Evolutionary conservation across 2,797 vertebrate genomes (phyloP).

Genomic region (Crax fasciolata): DNA sequence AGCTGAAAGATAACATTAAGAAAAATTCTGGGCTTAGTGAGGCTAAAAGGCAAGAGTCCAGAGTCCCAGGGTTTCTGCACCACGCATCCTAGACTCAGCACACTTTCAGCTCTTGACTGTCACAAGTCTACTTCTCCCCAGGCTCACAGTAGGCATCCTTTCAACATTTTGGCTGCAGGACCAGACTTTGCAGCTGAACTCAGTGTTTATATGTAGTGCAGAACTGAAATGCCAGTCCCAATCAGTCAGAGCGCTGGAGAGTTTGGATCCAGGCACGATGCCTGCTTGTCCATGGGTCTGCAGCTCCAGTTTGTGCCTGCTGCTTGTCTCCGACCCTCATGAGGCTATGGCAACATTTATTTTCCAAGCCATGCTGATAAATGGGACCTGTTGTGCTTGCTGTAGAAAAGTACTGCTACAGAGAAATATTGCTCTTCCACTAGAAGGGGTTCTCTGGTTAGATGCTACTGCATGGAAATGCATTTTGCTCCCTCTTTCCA

Average conservation of each 20-base stretch:
- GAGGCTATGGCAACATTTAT: neutral
- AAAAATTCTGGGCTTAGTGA: neutral
- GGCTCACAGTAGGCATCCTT: neutral
- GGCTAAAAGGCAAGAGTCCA: neutral
- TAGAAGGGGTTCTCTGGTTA: neutral
- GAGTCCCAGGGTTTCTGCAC: neutral
- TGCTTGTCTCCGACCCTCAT: neutral
- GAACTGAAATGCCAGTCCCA: neutral
- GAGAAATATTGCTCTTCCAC: neutral
- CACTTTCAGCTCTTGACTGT: neutral
- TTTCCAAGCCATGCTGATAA: neutral
- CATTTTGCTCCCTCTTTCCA: neutral
- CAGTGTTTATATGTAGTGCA: slow-evolving; percentile 18
- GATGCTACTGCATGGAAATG: neutral
- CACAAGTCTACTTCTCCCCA: neutral
- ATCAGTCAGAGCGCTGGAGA: slow-evolving; percentile 28
- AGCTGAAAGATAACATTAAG: neutral
- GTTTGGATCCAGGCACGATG: neutral
- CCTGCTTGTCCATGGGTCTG: neutral
- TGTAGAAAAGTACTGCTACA: neutral
- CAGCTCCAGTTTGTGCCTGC: neutral
- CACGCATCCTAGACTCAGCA: neutral
- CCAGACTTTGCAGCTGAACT: slow-evolving; percentile 26
- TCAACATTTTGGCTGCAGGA: slow-evolving; percentile 14
- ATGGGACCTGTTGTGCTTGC: neutral